Percentiles rank a stretch among this genome's conserved stretches.
These are phyloP conservation scores for Caenorhabditis tropicalis DNA, from an alignment of 1,140 invertebrate species.

Conservation along the genomic window DNA sequence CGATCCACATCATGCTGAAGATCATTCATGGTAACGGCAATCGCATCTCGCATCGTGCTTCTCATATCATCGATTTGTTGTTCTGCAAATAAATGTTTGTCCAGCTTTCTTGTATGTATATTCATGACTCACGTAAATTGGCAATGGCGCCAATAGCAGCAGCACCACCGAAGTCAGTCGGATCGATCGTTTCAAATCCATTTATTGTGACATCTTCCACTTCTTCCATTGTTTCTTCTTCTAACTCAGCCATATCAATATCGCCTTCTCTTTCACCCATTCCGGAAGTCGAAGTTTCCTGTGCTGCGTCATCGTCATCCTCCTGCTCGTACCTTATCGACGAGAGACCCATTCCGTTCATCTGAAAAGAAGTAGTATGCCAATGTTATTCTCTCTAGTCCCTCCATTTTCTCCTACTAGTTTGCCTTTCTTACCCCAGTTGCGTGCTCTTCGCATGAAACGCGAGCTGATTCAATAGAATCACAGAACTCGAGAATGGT, in stretches of 20 bases:
- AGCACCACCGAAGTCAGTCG: not conserved
- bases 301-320: not conserved
- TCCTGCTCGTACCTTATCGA: conserved; percentile 33
- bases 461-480: conserved; percentile 15
- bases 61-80: conserved; percentile 30
- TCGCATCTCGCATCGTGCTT: conserved; percentile 32
- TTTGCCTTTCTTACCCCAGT: not conserved
- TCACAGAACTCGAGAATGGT: conserved; percentile 35
- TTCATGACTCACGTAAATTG: conserved; percentile 12
- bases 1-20: conserved; percentile 26
- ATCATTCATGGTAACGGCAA: not conserved
- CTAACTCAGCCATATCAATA: not conserved
- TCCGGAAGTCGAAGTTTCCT: conserved; percentile 26
- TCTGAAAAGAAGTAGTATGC: not conserved
- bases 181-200: not conserved
- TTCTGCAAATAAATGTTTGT: conserved; percentile 19
- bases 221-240: not conserved
- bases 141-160: not conserved
- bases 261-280: not conserved
- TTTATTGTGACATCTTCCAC: not conserved
- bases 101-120: not conserved
- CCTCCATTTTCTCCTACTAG: not conserved
- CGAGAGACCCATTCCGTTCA: conserved; percentile 39
- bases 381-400: not conserved
- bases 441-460: conserved; percentile 22